phyloP scores from a whole-genome alignment of 1,140 invertebrate species.

The Steinernema khuongi region DNA sequence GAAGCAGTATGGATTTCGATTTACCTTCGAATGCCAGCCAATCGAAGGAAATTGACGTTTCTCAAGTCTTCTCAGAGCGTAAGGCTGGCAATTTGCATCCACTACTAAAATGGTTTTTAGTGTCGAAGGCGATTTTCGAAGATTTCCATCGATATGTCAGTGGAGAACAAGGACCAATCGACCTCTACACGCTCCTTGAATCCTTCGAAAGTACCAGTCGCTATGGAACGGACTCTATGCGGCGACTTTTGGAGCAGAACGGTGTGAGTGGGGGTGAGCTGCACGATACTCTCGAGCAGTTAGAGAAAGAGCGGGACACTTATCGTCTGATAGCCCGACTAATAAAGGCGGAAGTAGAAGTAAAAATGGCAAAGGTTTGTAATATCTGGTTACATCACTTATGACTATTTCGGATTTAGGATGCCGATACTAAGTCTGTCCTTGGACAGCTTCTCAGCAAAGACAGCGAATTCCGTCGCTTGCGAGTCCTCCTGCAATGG shows the following conservation, averaged over 20 bases:
- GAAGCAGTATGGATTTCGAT: neutral
- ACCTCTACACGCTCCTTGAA: neutral
- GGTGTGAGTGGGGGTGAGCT: neutral
- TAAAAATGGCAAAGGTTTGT: neutral
- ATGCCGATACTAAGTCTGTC: neutral
- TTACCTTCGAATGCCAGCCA: neutral
- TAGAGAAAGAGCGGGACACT: neutral
- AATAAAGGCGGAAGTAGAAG: neutral
- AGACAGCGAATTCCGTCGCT: neutral
- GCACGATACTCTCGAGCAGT: neutral
- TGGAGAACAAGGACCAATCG: neutral
- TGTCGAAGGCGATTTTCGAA: neutral
- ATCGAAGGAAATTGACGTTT: neutral
- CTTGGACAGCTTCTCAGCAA: neutral
- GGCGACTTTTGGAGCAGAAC: neutral
- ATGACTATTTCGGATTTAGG: neutral
- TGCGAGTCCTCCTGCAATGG: neutral
- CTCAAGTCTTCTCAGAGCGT: neutral
- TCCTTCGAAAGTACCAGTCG: neutral
- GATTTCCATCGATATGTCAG: neutral
- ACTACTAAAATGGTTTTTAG: neutral
- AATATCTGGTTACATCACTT: neutral
- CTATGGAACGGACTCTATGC: neutral
- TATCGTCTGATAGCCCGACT: neutral
- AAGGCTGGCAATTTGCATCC: neutral